Base-by-base conservation (phyloP, 2,113 vertebrate species). In the Oncorhynchus kisutch region DNA sequence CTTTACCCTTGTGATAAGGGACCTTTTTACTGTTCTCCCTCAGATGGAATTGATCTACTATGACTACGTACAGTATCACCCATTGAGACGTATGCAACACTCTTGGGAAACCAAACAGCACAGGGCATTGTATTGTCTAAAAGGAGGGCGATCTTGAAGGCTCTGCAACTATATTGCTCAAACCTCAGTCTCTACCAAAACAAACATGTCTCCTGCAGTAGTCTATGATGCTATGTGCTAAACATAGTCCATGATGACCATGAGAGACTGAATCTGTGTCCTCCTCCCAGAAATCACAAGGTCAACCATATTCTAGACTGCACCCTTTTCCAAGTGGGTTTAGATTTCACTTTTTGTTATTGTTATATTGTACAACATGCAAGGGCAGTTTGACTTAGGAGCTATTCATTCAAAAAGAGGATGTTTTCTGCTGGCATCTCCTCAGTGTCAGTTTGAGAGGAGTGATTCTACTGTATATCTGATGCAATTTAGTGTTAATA, bases 111-210 rank as follows among this genome's bases (percentile, higher is more conserved):
- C 31, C 67, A 68, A 68, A 68, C 67, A 68, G 3, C 1, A 34
- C 9, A 1, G 29, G 29, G 67, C 59, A 16, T 25, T 34, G 29
- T 34, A 68, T 68, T 34, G 6, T 68, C 9, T 68, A 25, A 34
- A n/a, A 68, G 16, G 31, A 29, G 16, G 29, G 31, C 0, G 8
- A 31, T 34, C n/a, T 20, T 68, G 14, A 45, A 20, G 67, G 31
- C 16, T 39, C 14, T 34, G 29, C 29, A 34, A 45, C 2, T 45
- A 27, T 34, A 16, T 65, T 81, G 68, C 75, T 79, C 2, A 70
- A 74, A 39, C 76, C 67, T 81, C 67, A n/a, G 74, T 80, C 70
- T 59, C 68, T 48, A 67, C 79, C 78, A 81, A 88, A 88, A 68
- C 78, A 68, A 82, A 73, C 77, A 78, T 81, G 0, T 69, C 34